These are phyloP conservation scores for Pollimyrus isidori DNA, from an alignment of 2,113 vertebrate genomes.

Conservation along the genomic window DNA sequence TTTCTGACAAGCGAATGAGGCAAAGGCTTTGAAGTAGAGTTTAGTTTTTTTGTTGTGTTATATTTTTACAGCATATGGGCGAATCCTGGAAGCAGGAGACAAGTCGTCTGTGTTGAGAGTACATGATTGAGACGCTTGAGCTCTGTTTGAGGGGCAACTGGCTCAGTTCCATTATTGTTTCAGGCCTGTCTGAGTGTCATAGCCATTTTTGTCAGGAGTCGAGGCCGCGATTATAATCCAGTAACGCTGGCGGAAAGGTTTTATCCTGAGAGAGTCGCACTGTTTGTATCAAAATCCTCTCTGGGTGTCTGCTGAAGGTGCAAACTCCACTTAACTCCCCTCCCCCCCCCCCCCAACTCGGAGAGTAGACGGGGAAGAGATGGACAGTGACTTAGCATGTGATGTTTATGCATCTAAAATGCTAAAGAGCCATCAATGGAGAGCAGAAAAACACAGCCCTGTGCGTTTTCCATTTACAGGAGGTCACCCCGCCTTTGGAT, in stretches of 20 bases:
- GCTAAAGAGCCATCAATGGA: not conserved
- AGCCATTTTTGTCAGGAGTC: not conserved
- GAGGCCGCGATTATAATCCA: not conserved
- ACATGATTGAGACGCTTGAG: not conserved
- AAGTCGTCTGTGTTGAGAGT: not conserved
- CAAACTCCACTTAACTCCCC: not conserved
- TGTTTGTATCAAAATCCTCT: not conserved
- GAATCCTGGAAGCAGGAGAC: not conserved
- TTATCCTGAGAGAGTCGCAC: not conserved
- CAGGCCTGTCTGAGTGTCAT: not conserved
- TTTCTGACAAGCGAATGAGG: not conserved
- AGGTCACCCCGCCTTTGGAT: not conserved
- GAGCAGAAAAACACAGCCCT: not conserved
- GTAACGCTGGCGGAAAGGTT: not conserved
- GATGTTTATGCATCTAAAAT: not conserved
- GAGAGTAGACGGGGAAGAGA: not conserved
- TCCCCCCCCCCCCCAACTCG: no score
- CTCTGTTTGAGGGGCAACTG: not conserved
- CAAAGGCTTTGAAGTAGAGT: not conserved
- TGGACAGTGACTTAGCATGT: not conserved
- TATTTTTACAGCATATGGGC: not conserved
- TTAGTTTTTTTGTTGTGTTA: not conserved
- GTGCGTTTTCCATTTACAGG: not conserved
- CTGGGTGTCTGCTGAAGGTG: not conserved
- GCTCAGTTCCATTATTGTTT: not conserved